Base-by-base conservation (phyloP, 1,140 invertebrate genomes). In the Amyelois transitella region DNA sequence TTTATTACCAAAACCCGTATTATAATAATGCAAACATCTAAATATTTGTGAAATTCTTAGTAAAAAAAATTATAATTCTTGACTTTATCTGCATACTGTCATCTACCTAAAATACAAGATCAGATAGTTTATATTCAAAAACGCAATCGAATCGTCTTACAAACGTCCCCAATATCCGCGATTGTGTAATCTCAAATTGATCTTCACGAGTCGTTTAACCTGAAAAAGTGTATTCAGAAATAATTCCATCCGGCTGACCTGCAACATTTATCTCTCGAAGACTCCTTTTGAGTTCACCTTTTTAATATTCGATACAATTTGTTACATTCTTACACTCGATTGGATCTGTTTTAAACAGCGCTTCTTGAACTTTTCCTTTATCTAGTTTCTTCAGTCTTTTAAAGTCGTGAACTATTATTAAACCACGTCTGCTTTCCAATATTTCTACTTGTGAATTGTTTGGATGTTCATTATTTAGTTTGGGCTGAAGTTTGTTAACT, bases 141-240 rank as follows among this genome's bases (percentile, higher is more conserved):
- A 21, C 45, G 18, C 43, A 19, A 48, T 48, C 20, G 45, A 48
- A 48, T 48, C 18, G 18, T 48, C 18, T 48, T 19, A 48, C 12
- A 48, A 48, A 48, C 19, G 45, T 21, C 21, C 20, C 19, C 18
- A 48, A 48, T 48, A 21, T 48, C 18, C 45, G 45, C 14, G 20
- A 48, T 21, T 21, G 18, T 48, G 20, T 48, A 48, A 48, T 48
- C 45, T 48, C 20, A 48, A 48, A 48, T 48, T 20, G 45, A 48
- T 48, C 45, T 48, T 48, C 21, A 21, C 45, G 45, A 48, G 20
- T 48, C 45, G 45, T 48, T 48, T 21, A 48, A 48, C 45, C 20
- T 48, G 45, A 48, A 48, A 48, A 48, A 48, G 5, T 48, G 45
- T 48, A 48, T 48, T 48, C 45, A 20, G 45, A 48, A 48, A 48